Base-by-base conservation (phyloP, 2,113 vertebrate genomes). In the Barnardius zonarius region DNA sequence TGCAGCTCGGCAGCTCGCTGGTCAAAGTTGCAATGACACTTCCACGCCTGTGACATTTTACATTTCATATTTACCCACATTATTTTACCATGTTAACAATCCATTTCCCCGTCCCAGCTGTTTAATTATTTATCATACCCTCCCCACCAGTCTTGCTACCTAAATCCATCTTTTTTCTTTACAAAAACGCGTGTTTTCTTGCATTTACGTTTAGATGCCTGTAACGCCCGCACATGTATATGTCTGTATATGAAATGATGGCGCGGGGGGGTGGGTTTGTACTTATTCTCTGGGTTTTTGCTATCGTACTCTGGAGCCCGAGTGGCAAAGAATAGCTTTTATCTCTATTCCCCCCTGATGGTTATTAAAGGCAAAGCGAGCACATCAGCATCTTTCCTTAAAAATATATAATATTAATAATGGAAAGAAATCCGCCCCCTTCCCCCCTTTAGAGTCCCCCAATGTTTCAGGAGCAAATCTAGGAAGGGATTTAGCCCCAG, bases 381-480 rank as follows among this genome's bases (percentile, higher is more conserved):
- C n/a, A n/a, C 89, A 81, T 63, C 93, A n/a, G 90, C 77, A 78
- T 95, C 95, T 88, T 94, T 90, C 87, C 68, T 11, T 10, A 46
- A 57, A 25, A 28, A 41, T 35, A 24, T 24, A 16, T 59, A 59
- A 59, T 59, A 48, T 37, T 4, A 39, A 83, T 68, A 35, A 22
- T 18, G 35, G 17, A 37, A 49, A 55, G 6, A 64, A 52, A 31
- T 3, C 41, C 62, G 18, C 80, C 52, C 87, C 92, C 80, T 49
- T 82, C 52, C 22, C 93, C 33, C 15, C 18, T 5, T n/a, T 55
- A 64, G n/a, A 67, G n/a, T 51, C 67, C 83, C 67, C 67, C 70
- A 28, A 79, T 76, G 91, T 97, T 96, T 70, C 63, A 49, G 59
- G 44, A 77, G 61, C 54, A 81, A 69, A 92, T 61, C 69, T 74